Base-by-base conservation (phyloP, 2,888 invertebrate species). In the Leptura quadrifasciata region DNA sequence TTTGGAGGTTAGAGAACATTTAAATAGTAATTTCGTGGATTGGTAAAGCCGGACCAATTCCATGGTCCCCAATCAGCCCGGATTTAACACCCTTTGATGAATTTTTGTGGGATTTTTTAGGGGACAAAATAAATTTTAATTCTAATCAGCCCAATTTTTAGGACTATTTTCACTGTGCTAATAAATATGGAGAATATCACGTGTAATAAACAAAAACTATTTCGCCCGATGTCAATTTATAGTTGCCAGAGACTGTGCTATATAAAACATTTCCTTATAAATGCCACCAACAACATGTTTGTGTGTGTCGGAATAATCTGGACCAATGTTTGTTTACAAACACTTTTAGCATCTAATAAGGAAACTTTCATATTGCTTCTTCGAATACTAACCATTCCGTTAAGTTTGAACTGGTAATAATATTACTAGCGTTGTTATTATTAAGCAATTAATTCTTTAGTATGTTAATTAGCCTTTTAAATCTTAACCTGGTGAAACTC, bases 361-460 rank as follows among this genome's bases (percentile, higher is more conserved):
- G 35, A 1, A 20, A 20, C 63, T 39, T 39, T 18, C 39, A 39
- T 39, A 39, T 63, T 39, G 39, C 20, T 39, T 18, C 39, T 21
- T 18, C 9, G 18, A 35, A 63, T 57, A 27, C 63, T 63, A 35
- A 24, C 31, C 67, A 72, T 72, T 77, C 77, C 77, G 77, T 75
- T 75, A 78, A 65, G 67, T 65, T 39, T 67, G 76, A 52, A 65
- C 63, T 69, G 55, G 65, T 71, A 71, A 71, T 72, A 65, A 74
- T 70, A 72, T 72, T 61, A 67, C 72, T 75, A 72, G 72, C 57
- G 72, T 63, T 67, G 69, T 75, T 67, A 70, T 73, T 75, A 75
- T 78, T 75, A 67, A 72, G 75, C 74, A 78, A 78, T 75, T 78
- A 78, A 78, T 75, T 75, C 75, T 76, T 77, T 75, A 65, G 47